A percentile compares a stretch with the other conserved stretches of the same genome.
phyloP scores from a whole-genome alignment of 2,888 invertebrate species.

The Cecidostiba fungosa region DNA sequence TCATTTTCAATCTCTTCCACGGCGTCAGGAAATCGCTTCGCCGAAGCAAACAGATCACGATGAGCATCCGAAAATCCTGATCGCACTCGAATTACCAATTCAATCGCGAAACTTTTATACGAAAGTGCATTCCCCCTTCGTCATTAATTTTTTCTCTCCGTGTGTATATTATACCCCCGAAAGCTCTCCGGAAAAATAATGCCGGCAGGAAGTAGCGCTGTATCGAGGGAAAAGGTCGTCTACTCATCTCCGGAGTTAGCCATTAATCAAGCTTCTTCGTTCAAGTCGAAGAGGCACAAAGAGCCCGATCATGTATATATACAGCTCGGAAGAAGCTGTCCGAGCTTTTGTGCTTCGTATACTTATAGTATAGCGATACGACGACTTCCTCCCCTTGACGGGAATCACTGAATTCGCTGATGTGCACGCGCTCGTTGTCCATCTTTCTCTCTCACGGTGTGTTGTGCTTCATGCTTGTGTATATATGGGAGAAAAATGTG shows the following conservation, averaged over 20 bases:
- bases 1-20: conserved; percentile 15
- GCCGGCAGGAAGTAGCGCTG: conserved; percentile 8
- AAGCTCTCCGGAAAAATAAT: conserved; percentile 28
- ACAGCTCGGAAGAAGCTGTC: neutral
- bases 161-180: neutral
- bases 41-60: conserved; percentile 10
- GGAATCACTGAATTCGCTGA: neutral
- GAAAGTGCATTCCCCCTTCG: neutral
- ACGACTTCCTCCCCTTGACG: neutral
- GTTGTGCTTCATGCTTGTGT: no score
- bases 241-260: conserved; percentile 30
- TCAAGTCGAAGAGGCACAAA: neutral
- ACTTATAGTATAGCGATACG: neutral
- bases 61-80: conserved; percentile 34
- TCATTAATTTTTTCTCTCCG: neutral
- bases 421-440: neutral
- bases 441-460: conserved; percentile 1
- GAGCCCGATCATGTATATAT: conserved; percentile 26
- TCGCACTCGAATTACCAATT: conserved; percentile 48
- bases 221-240: conserved; percentile 28
- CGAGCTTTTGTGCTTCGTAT: conserved; percentile 9
- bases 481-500: neutral
- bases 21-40: conserved; percentile 10
- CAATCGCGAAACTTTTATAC: conserved; percentile 41
- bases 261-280: conserved; percentile 55